Evolutionary conservation across 2,113 vertebrate species (phyloP).

Genomic region (Cephalopholis sonnerati): DNA sequence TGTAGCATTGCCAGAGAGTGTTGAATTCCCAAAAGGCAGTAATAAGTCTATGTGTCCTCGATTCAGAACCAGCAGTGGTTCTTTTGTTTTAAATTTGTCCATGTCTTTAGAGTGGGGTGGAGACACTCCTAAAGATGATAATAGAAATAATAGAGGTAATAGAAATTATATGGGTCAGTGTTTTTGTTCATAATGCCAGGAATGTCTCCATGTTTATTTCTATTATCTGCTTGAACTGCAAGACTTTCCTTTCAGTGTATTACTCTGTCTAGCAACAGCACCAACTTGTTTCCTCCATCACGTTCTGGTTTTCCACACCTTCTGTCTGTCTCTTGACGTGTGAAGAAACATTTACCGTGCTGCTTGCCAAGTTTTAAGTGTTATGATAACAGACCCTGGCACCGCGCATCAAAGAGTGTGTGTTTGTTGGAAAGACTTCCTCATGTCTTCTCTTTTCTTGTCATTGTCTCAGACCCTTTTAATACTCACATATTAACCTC

Average conservation of each 20-base stretch:
- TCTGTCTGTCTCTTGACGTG: not conserved
- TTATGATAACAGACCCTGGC: not conserved
- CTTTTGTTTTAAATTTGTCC: not conserved
- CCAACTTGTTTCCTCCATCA: not conserved
- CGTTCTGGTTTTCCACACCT: not conserved
- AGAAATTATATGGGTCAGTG: not conserved
- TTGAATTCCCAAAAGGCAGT: not conserved
- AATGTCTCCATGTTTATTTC: not conserved
- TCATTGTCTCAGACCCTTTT: constrained; percentile 38
- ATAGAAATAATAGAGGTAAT: not conserved
- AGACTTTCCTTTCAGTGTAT: not conserved
- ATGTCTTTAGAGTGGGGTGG: not conserved
- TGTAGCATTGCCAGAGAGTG: not conserved
- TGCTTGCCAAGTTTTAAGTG: not conserved
- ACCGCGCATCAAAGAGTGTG: constrained; percentile 31
- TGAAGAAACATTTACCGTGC: not conserved
- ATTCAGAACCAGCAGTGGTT: not conserved
- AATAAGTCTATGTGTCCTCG: not conserved
- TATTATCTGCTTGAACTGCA: not conserved
- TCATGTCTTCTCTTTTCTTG: not conserved
- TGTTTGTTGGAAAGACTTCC: constrained; percentile 14
- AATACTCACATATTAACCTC: constrained; percentile 26
- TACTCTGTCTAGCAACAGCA: not conserved
- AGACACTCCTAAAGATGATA: not conserved
- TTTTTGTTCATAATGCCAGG: not conserved